A percentile compares a stretch with the other conserved stretches of the same genome.
These are phyloP conservation scores for Empidonax alnorum DNA, from an alignment of 2,113 vertebrate genomes.

Conservation along the genomic window DNA sequence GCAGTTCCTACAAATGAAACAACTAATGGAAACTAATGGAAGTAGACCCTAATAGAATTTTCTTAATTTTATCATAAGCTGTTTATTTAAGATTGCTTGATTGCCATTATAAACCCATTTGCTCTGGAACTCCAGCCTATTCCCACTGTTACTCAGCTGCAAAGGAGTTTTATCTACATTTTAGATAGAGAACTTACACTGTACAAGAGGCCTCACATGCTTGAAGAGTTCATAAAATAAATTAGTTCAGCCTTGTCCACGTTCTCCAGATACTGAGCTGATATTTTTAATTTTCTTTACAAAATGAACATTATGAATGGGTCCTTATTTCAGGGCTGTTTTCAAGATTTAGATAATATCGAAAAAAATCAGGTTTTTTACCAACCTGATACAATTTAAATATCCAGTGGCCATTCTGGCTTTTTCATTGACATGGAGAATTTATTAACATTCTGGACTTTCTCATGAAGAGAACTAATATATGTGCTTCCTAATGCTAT, in stretches of 20 bases:
- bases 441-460: background rate
- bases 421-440: background rate
- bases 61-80: background rate
- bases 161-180: background rate
- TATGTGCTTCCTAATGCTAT: background rate
- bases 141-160: background rate
- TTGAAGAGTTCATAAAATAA: background rate
- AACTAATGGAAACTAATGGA: background rate
- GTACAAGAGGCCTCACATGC: background rate
- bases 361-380: background rate
- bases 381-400: background rate
- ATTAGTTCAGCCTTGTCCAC: background rate
- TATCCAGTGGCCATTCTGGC: background rate
- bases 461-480: background rate
- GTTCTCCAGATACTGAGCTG: background rate
- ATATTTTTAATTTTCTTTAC: background rate
- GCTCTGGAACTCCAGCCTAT: background rate
- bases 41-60: background rate
- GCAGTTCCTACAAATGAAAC: background rate
- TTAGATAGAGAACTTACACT: background rate
- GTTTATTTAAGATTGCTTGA: background rate
- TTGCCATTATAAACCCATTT: background rate
- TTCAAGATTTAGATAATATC: background rate
- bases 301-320: background rate
- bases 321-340: background rate